Evolutionary conservation across 2,797 vertebrate species (phyloP), one percentile per base, ranked within the genome.

Genomic region (Poecilia gillii): DNA sequence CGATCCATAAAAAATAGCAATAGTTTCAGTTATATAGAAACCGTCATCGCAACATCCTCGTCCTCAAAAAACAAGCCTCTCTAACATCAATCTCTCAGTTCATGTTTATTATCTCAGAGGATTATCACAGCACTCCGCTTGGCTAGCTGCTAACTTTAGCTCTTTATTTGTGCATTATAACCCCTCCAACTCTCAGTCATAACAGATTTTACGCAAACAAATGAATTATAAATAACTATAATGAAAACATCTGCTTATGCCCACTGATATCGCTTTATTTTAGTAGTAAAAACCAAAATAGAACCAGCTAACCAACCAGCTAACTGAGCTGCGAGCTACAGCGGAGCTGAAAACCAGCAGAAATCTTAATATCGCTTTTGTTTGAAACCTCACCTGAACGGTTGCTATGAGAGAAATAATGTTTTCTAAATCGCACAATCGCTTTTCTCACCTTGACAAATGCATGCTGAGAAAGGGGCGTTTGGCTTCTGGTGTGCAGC

Each of bases 401-500:
- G 23, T 13, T 70, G 25, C 12, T 43, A 25, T 45, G 20, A 1
- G 36, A 3, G 20, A 68, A 41, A 70, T 13, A 13, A 11, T 68
- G 36, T 4, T 9, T 41, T 36, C n/a, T 45, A 20, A 45, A n/a
- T 13, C 12, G 25, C 23, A 70, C 13, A 78, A 36, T 11, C 75
- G 64, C 0, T 1, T 0, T 33, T 28, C 84, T 84, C 90, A 94
- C 93, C 93, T 92, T 80, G 11, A 78, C 1, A 82, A 80, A 86
- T 85, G 85, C 93, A 94, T 93, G 20, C 46, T 92, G 85, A 83
- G 23, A 49, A 72, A 41, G 71, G 76, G 84, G 88, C 23, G 57
- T 86, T 78, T 81, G 64, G 66, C 84, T 88, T 88, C 87, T 73
- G 66, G 79, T 78, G 57, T 57, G 80, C 72, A 73, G 86, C 84